Base-by-base conservation (phyloP, 1,140 invertebrate species). In the Drosophila gunungcola region DNA sequence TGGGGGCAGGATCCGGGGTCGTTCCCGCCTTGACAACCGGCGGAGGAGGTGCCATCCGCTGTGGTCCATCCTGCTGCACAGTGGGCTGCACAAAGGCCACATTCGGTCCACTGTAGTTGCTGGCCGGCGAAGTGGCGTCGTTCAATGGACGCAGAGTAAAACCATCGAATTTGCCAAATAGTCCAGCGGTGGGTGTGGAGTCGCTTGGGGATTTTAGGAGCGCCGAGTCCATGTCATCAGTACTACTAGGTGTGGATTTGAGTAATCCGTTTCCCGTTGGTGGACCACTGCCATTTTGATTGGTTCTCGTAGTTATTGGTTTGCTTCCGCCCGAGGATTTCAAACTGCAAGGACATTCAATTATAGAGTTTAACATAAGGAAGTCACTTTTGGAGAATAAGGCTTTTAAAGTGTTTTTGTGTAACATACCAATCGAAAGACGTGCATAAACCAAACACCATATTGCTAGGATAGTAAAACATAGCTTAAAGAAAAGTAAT, bases 111-210 rank as follows among this genome's bases (percentile, higher is more conserved):
- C 64, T 90, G 45, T 88, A 82, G 32, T 91, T 88, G 54, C 79
- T 80, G 1, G 69, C 63, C 2, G 86, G 90, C 10, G 89, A 76
- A 10, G 76, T 72, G 42, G 82, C 64, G 53, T 90, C 83, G 56
- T 84, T 90, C n/a, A 97, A 93, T 0, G 96, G 96, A 0, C 95
- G 95, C 29, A 97, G 94, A 2, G 95, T 95, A 91, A 97, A 97
- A 1, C 96, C 96, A 93, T 97, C 97, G 92, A 97, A 97, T 68
- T 97, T 96, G 0, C 97, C 96, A 81, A 97, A 96, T 79, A 97
- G 94, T 45, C 65, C 65, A 74, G 93, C 94, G 70, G 94, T 93
- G 76, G 95, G 94, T 91, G 49, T 92, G 39, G 93, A 93, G 53
- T 94, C 92, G 9, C 94, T 92, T 0, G 93, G 93, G 27, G 93